Base-by-base conservation (phyloP, 2,113 vertebrate genomes). In the Calyptomena viridis region DNA sequence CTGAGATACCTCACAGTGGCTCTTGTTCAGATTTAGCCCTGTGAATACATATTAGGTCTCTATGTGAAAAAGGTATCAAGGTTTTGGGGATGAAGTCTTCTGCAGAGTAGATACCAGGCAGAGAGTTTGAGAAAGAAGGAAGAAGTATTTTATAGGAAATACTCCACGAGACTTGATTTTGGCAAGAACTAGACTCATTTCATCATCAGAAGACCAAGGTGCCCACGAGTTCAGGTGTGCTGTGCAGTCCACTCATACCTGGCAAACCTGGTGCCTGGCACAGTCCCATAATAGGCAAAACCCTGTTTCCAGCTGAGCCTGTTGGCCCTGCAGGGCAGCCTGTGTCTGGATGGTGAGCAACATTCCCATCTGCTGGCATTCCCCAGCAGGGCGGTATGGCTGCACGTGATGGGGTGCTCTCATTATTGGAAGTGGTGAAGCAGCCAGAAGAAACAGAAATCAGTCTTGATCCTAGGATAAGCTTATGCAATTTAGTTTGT, bases 361-460 rank as follows among this genome's bases (percentile, higher is more conserved):
- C 19, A 9, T 67, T 66, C 42, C 66, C 4, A 0, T 21, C 25
- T 60, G 37, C 52, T 4, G 12, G 23, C 12, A 3, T 42, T 67
- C 44, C 71, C 28, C 4, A 1, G 56, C 40, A 56, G 33, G 47
- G 19, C 25, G 31, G 39, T 62, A 15, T 28, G 44, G 27, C 22
- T 2, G 1, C 0, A 0, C 1, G 2, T n/a, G 35, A 16, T 40
- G 33, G 71, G 40, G 5, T 55, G 44, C 55, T 47, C 9, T 44
- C 24, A 0, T 39, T 55, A 22, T 11, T 64, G 75, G 22, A 35
- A 73, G 28, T 42, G 44, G 47, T 20, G 17, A 15, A 3, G n/a
- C 37, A 83, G 28, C 39, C 58, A 76, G 59, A 50, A 74, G 66
- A 11, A 56, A 60, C 30, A 62, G 55, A 56, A 66, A 72, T 67